Base-by-base conservation (phyloP, 2,888 invertebrate genomes). In the Nymphalis c-album region DNA sequence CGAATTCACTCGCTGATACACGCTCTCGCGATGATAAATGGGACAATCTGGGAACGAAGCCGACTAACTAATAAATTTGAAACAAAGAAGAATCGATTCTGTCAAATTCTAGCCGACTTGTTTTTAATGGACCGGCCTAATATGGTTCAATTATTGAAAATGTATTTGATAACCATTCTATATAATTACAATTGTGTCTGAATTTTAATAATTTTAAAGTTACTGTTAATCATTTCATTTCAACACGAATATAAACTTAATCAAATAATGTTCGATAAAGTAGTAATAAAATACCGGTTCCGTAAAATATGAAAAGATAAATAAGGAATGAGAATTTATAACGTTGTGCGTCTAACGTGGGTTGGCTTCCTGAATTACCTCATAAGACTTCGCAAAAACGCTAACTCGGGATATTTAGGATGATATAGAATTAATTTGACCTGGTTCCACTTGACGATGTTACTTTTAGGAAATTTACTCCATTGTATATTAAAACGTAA, bases 21-120 rank as follows among this genome's bases (percentile, higher is more conserved):
- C 74, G 78, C 74, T 76, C 68, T 71, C 70, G 67, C 67, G 72
- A 76, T 85, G 82, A 83, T 84, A 78, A 83, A 85, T 83, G 75
- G 75, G 69, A 69, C 68, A 75, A 77, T 77, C 79, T 81, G 81
- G 68, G 72, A 75, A 67, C 73, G 78, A 80, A 76, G 78, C 78
- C 74, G 71, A 76, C 71, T 77, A 75, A 77, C 75, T 76, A 75
- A 74, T 73, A 73, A 73, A 73, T 73, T 74, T 73, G 71, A 72
- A 73, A 73, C 71, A 70, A 66, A 69, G 63, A 62, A 69, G 67
- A 71, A 61, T 69, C 63, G 67, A 65, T 60, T 55, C 63, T 53
- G 64, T 66, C 66, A 64, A 66, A 69, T 68, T 71, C 48, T 58
- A 51, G 51, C 48, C 26, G 20, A 22, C 22, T 64, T 64, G 59